phyloP scores from a whole-genome alignment of 2,888 invertebrate species.

The Clitarchus hookeri region DNA sequence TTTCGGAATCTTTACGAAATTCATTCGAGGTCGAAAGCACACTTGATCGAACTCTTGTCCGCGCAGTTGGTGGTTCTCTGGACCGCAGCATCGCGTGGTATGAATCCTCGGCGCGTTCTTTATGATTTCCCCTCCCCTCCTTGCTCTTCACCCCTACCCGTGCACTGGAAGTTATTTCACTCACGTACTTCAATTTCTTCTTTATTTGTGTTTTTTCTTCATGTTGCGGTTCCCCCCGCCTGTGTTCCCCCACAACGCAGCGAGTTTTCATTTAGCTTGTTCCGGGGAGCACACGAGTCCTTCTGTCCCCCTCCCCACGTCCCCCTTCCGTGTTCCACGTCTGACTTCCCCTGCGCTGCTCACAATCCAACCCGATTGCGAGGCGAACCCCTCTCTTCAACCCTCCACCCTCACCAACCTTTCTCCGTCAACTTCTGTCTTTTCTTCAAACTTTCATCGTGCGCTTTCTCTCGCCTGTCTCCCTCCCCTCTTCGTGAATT shows the following conservation, averaged over 20 bases:
- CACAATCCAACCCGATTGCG: constrained; percentile 9
- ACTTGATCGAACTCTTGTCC: neutral
- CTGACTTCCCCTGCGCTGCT: neutral
- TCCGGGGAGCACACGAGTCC: neutral
- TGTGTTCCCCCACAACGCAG: neutral
- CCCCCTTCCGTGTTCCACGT: neutral
- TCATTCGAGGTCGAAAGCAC: too few species aligned
- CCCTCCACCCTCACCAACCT: neutral
- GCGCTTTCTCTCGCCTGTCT: neutral
- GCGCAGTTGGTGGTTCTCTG: neutral
- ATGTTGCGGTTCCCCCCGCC: neutral
- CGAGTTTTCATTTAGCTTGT: constrained; percentile 6
- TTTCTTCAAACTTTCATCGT: neutral
- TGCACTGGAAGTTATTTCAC: neutral
- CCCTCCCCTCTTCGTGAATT: too few species aligned
- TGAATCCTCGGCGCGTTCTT: neutral
- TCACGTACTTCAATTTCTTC: constrained; percentile 14
- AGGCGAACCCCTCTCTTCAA: neutral
- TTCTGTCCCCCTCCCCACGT: neutral
- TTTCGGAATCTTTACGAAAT: too few species aligned
- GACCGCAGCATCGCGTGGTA: neutral
- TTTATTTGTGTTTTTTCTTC: constrained; percentile 9
- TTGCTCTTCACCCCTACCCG: neutral
- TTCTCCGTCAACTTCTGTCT: too few species aligned
- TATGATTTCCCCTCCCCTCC: neutral